A percentile compares a stretch with the other conserved stretches of the same genome.
Evolutionary conservation across 2,888 invertebrate species (phyloP).

Genomic region (Phasia obesa): DNA sequence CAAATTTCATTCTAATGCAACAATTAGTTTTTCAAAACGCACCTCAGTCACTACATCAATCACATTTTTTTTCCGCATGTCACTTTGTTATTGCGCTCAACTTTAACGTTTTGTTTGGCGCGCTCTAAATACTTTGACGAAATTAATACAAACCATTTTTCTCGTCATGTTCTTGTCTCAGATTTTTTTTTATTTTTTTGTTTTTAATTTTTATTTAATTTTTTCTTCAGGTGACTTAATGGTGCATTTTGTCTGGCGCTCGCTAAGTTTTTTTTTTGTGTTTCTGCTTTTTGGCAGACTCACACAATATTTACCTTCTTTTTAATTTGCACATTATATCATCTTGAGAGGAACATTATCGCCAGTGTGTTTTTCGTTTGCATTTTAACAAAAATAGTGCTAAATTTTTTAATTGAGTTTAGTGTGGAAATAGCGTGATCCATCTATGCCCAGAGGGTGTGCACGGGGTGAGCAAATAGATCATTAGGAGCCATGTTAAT

Average conservation of each 20-base stretch:
- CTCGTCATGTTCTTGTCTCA: conserved; percentile 44
- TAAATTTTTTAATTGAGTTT: conserved; percentile 68
- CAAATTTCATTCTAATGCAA: conserved; percentile 44
- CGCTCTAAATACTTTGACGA: conserved; percentile 64
- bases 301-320: conserved; percentile 44
- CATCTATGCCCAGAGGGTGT: conserved; percentile 22
- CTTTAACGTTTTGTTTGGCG: conserved; percentile 60
- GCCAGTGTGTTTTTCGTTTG: not conserved
- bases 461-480: conserved; percentile 10
- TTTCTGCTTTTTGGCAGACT: conserved; percentile 38
- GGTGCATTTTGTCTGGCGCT: conserved; percentile 71
- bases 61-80: conserved; percentile 31
- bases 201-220: conserved; percentile 16
- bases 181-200: conserved; percentile 5
- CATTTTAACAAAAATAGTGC: conserved; percentile 60
- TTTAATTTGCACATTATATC: conserved; percentile 54
- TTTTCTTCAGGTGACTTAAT: conserved; percentile 70
- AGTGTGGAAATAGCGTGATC: conserved; percentile 64
- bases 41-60: conserved; percentile 66
- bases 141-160: conserved; percentile 63
- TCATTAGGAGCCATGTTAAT: conserved; percentile 66
- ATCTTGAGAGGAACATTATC: conserved; percentile 29
- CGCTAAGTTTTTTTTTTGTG: conserved; percentile 27
- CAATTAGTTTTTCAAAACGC: conserved; percentile 61
- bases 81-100: conserved; percentile 36